A percentile compares a stretch with the other conserved stretches of the same genome.
These are phyloP conservation scores for Oreochromis spilurus DNA, from an alignment of 2,113 vertebrate species.

Conservation along the genomic window DNA sequence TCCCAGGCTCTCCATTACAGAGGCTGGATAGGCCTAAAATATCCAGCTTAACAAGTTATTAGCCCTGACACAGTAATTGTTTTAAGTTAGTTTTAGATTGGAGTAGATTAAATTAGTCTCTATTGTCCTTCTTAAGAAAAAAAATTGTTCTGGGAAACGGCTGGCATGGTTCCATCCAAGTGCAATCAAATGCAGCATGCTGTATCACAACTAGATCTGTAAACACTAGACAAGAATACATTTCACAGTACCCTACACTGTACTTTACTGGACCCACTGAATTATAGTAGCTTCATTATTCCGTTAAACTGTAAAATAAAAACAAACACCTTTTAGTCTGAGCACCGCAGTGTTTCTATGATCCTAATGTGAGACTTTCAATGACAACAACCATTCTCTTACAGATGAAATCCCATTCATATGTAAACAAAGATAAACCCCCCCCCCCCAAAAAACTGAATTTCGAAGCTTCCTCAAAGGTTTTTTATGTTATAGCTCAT, in stretches of 20 bases:
- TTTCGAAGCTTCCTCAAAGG: background rate
- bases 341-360: background rate
- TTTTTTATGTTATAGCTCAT: background rate
- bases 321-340: background rate
- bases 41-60: background rate
- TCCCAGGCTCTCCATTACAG: conserved; percentile 13
- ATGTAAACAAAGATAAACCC: background rate
- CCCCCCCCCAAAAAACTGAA: background rate
- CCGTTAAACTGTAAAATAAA: background rate
- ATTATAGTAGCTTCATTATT: background rate
- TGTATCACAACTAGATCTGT: background rate
- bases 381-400: background rate
- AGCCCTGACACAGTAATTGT: background rate
- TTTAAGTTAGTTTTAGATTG: background rate
- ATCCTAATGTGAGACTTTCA: background rate
- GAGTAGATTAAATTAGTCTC: background rate
- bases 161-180: background rate
- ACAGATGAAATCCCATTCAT: background rate
- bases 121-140: background rate
- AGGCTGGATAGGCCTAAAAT: background rate
- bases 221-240: background rate
- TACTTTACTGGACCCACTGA: background rate
- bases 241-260: background rate
- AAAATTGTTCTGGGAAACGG: background rate
- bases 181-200: background rate